Evolutionary conservation across 2,888 invertebrate species (phyloP), one percentile per base, ranked within the genome.

Genomic region (Eugnorisma glareosa): DNA sequence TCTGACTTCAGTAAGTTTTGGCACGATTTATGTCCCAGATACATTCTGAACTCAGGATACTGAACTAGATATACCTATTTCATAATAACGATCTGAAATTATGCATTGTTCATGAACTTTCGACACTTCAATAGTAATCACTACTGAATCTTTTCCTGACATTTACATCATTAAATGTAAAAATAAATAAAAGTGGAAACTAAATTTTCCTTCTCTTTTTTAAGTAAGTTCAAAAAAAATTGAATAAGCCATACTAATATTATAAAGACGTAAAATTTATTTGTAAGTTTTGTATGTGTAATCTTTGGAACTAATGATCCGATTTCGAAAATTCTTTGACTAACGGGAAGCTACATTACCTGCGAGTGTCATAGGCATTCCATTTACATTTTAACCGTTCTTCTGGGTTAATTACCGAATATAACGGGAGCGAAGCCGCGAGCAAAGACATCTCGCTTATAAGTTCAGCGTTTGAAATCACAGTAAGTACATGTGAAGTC

Each of bases 31-130:
- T 61, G 51, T 24, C 48, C 28, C 35, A 59, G 59, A 61, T 61
- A 28, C 15, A 61, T 48, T 59, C 13, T 15, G 28, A 18, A 11
- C 24, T 18, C 21, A 35, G n/a, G n/a, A 61, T 59, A 4, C 31
- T 31, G 59, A 59, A 2, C 24, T 63, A 63, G 37, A 61, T 10
- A 10, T 63, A 11, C 24, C 21, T 51, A 82, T n/a, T n/a, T n/a
- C 15, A 31, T 35, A 76, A 64, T n/a, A 40, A 45, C 28, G 35
- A n/a, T 43, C 8, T 54, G 31, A 45, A 75, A 45, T 15, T 5
- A n/a, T 45, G n/a, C 82, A 82, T 45, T 37, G 11, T 63, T 75
- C 61, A 45, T 82, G 31, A 75, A 31, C 21, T 64, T n/a, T 45
- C 6, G 75, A 31, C 45, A 37, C 37, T 63, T 64, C 21, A 57